Percentiles rank a stretch among this genome's conserved stretches.
These are phyloP conservation scores for Spisula subtruncata DNA, from an alignment of 2,888 invertebrate genomes.

Conservation along the genomic window DNA sequence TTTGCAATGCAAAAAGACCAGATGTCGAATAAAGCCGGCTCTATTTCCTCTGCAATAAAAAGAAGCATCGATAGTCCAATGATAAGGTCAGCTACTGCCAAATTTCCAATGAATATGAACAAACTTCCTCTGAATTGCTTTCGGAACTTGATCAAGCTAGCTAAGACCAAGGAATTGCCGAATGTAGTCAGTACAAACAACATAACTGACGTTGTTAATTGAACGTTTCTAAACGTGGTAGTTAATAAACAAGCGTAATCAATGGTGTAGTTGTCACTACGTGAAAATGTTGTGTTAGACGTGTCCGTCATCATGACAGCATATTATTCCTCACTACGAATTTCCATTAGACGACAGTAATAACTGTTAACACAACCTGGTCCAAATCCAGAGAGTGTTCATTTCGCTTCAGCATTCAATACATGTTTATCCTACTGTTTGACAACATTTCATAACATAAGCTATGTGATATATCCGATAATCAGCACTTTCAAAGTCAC, in stretches of 20 bases:
- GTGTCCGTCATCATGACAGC: not conserved
- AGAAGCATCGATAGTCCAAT: constrained; percentile 28
- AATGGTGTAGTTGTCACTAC: not conserved
- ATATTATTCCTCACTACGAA: not conserved
- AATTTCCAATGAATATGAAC: constrained; percentile 38
- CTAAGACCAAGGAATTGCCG: constrained; percentile 38
- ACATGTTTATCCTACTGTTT: no score
- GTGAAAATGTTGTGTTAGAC: not conserved
- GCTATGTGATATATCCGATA: no score
- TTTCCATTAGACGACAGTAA: no score
- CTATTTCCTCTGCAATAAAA: constrained; percentile 15
- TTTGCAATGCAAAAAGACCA: constrained; percentile 32
- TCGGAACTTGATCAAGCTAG: constrained; percentile 28
- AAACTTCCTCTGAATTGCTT: constrained; percentile 33
- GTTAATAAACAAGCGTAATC: constrained; percentile 27
- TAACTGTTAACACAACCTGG: no score
- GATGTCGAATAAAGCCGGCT: not conserved
- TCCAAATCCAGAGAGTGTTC: no score
- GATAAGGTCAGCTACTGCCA: constrained; percentile 40
- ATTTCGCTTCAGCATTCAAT: no score
- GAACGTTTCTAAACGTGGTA: not conserved
- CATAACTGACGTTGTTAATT: constrained; percentile 7
- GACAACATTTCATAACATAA: no score
- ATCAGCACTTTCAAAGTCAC: no score
- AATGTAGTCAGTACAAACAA: constrained; percentile 23